These are phyloP conservation scores for Trimorus sp. DNA, from an alignment of 2,888 invertebrate genomes.

Conservation along the genomic window DNA sequence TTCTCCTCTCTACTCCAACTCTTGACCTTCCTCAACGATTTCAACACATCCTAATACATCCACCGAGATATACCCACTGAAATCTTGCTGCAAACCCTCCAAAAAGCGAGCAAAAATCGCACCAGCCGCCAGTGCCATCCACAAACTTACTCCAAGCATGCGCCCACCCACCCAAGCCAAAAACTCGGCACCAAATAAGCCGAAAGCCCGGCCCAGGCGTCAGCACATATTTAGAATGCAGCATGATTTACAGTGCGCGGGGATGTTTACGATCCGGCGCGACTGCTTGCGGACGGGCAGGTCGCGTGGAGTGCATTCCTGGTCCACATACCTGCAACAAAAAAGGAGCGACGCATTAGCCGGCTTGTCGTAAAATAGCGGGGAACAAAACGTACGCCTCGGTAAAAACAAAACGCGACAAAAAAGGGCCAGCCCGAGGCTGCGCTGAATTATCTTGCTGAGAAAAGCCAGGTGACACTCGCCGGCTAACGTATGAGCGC, in stretches of 20 bases:
- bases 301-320: slow-evolving; percentile 21
- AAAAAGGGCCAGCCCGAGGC: slow-evolving; percentile 2
- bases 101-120: too few relatives aligned
- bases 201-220: neutral
- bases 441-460: slow-evolving; percentile 55
- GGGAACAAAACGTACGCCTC: neutral
- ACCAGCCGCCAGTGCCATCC: too few relatives aligned
- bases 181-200: too few relatives aligned
- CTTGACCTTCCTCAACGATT: too few relatives aligned
- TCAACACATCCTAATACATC: too few relatives aligned
- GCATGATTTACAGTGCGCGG: slow-evolving; percentile 13
- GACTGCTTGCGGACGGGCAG: neutral
- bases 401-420: neutral
- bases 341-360: slow-evolving; percentile 46
- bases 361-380: slow-evolving; percentile 5
- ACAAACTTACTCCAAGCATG: too few relatives aligned
- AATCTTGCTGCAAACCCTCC: too few relatives aligned
- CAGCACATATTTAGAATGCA: slow-evolving; percentile 18
- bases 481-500: slow-evolving; percentile 49
- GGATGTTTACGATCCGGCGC: slow-evolving; percentile 26
- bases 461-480: slow-evolving; percentile 56
- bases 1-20: too few relatives aligned
- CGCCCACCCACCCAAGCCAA: too few relatives aligned
- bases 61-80: too few relatives aligned
- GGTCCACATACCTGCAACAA: slow-evolving; percentile 53